phyloP scores from a whole-genome alignment of 2,113 vertebrate species.

The Notothenia rossii region DNA sequence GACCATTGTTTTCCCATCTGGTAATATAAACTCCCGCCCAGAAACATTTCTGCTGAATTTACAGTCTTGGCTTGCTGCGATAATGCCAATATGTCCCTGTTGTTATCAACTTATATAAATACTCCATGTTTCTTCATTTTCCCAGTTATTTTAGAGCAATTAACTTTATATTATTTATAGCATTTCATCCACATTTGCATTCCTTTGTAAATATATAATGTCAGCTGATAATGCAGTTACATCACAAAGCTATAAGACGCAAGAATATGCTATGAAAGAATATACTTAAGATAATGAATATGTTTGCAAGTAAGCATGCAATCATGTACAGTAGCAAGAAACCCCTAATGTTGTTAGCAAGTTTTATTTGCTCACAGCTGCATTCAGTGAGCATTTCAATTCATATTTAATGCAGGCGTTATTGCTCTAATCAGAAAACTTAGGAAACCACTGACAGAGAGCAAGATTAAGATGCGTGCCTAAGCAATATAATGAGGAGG shows the following conservation, averaged over 20 bases:
- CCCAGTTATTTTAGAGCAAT: neutral
- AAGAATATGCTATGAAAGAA: neutral
- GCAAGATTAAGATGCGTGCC: neutral
- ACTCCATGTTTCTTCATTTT: neutral
- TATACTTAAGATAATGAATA: neutral
- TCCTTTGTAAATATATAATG: neutral
- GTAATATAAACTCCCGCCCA: constrained; percentile 59
- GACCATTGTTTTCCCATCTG: constrained; percentile 79
- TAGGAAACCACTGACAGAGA: neutral
- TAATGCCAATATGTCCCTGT: neutral
- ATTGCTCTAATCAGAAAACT: constrained; percentile 6
- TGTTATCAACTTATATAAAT: neutral
- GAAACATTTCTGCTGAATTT: constrained; percentile 57
- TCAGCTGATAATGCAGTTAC: neutral
- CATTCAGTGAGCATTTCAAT: neutral
- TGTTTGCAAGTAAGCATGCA: neutral
- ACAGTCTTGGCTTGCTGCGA: constrained; percentile 20
- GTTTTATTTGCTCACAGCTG: constrained; percentile 1
- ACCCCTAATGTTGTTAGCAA: neutral
- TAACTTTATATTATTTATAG: neutral
- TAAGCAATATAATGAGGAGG: neutral
- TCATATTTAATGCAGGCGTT: constrained; percentile 42
- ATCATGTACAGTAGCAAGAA: constrained; percentile 4
- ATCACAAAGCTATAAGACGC: neutral
- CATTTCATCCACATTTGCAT: neutral